Percentiles rank a stretch among this genome's conserved stretches.
phyloP scores from a whole-genome alignment of 2,888 invertebrate genomes.

The Chorisops tibialis region DNA sequence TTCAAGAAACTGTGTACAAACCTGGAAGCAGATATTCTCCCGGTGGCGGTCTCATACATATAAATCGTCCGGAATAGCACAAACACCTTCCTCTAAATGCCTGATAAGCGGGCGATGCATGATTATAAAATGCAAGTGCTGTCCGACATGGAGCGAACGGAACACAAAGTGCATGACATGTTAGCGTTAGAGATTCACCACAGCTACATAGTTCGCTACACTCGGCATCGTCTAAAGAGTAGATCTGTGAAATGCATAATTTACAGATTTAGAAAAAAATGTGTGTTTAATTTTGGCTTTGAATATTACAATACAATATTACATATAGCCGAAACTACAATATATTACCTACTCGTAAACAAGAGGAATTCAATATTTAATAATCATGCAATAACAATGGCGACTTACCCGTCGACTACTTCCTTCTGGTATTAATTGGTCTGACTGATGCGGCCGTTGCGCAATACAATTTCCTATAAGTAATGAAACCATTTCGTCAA shows the following conservation, averaged over 20 bases:
- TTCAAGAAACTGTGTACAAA: conserved; percentile 26
- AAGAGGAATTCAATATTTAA: too few relatives aligned
- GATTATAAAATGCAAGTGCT: conserved; percentile 83
- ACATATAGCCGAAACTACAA: background rate
- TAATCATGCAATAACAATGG: too few relatives aligned
- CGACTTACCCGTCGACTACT: conserved; percentile 80
- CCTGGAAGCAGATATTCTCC: conserved; percentile 56
- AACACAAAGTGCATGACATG: conserved; percentile 86
- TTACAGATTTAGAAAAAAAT: background rate
- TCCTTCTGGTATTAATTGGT: conserved; percentile 81
- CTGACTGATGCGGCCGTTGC: conserved; percentile 76
- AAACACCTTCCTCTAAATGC: conserved; percentile 85
- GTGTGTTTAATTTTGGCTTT: background rate
- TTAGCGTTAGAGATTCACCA: conserved; percentile 69
- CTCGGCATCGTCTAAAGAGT: conserved; percentile 72
- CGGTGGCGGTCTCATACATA: conserved; percentile 82
- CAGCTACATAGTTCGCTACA: conserved; percentile 90
- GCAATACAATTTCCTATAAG: conserved; percentile 73
- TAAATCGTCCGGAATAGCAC: conserved; percentile 87
- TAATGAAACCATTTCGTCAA: too few relatives aligned
- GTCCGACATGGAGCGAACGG: conserved; percentile 84
- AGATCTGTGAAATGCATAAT: conserved; percentile 45
- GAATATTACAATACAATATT: background rate
- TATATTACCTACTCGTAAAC: background rate
- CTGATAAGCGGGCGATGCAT: conserved; percentile 85